Evolutionary conservation across 2,797 vertebrate species (phyloP), one percentile per base, ranked within the genome.

Genomic region (Hephaestus fuliginosus): DNA sequence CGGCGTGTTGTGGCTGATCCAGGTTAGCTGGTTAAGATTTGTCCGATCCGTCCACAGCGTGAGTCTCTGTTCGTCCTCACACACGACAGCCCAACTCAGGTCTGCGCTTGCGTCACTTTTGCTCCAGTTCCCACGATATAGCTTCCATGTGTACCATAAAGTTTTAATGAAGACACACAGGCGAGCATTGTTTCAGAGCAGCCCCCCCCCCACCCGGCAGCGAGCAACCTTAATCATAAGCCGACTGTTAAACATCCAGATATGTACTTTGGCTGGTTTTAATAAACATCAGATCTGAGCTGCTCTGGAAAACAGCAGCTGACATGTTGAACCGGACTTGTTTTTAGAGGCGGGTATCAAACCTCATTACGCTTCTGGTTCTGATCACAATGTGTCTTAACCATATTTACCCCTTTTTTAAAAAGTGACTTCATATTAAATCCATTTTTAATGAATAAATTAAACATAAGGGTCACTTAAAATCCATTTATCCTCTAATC

Each of bases 81-180:
- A 69, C 53, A 49, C 49, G 10, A 28, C 13, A 55, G 25, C 57
- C 20, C 13, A 49, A 20, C 58, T 64, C 49, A 33, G 58, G 22
- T 78, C 58, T 64, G 63, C 13, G 62, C 72, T 77, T 69, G 49
- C 41, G 12, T 74, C 74, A 65, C 71, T 87, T 56, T 79, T 36
- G 25, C 44, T 25, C 74, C 15, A 6, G 22, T 84, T 87, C 78
- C 75, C 79, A 82, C 22, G 5, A 80, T 80, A 84, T 76, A 63
- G 66, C 68, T 87, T 87, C 89, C 90, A 91, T 74, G 74, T 89
- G 86, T 70, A 79, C 76, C 73, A 64, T 86, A 81, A 88, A 84
- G 76, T 70, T 78, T 53, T 75, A 83, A 83, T 86, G 74, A 88
- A 68, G 57, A 90, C 61, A 87, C 84, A 89, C 83, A 91, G 86